phyloP scores from a whole-genome alignment of 2,888 invertebrate species.

The Barypeithes pellucidus region DNA sequence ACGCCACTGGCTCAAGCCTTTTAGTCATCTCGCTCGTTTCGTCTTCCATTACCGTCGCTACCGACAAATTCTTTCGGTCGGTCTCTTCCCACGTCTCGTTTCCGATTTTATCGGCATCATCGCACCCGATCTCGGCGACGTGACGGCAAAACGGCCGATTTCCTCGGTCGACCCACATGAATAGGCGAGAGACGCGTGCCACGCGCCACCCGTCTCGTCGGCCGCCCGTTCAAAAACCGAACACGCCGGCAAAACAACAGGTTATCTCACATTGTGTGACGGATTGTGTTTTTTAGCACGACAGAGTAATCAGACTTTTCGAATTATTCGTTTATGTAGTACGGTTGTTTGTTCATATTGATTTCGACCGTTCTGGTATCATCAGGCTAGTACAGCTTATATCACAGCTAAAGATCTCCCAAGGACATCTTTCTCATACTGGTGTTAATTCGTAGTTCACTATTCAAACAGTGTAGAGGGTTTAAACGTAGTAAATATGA shows the following conservation, averaged over 20 bases:
- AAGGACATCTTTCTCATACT: too few relatives aligned
- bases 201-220: slow-evolving; percentile 31
- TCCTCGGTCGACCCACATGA: slow-evolving; percentile 33
- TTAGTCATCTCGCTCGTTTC: slow-evolving; percentile 29
- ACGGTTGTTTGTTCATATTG: too few relatives aligned
- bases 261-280: slow-evolving; percentile 20
- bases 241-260: slow-evolving; percentile 34
- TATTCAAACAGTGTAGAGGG: too few relatives aligned
- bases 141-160: slow-evolving; percentile 44
- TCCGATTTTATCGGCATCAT: slow-evolving; percentile 50
- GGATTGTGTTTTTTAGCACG: slow-evolving; percentile 14
- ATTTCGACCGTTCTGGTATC: too few relatives aligned
- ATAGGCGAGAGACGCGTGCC: slow-evolving; percentile 40
- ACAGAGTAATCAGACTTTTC: background rate
- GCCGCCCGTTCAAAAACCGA: slow-evolving; percentile 36
- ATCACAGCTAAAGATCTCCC: too few relatives aligned
- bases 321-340: too few relatives aligned
- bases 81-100: slow-evolving; percentile 47
- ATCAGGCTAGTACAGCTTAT: too few relatives aligned
- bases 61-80: slow-evolving; percentile 34
- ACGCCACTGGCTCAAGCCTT: too few relatives aligned
- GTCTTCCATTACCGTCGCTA: slow-evolving; percentile 8
- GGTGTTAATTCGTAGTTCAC: too few relatives aligned
- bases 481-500: too few relatives aligned
- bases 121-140: slow-evolving; percentile 49